phyloP scores from a whole-genome alignment of 2,113 vertebrate genomes.

The Morone chrysops region DNA sequence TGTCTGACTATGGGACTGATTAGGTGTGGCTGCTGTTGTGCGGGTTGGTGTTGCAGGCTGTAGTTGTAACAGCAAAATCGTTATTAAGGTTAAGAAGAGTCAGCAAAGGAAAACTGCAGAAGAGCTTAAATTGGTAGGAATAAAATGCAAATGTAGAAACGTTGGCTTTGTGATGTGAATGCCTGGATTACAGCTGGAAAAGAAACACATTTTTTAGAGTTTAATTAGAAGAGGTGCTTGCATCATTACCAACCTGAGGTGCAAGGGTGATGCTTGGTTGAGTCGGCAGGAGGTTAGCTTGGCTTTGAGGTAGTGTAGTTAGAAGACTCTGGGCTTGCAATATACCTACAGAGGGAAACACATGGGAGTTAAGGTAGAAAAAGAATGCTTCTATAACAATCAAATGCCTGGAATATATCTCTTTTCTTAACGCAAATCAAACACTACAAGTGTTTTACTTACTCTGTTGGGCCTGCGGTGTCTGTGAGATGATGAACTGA shows the following conservation, averaged over 20 bases:
- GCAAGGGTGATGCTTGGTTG: conserved; percentile 98
- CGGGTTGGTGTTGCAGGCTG: conserved; percentile 98
- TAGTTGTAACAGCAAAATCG: conserved; percentile 32
- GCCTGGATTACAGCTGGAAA: conserved; percentile 1
- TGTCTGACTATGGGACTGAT: conserved; percentile 95
- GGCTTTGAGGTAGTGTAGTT: conserved; percentile 99
- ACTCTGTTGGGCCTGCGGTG: conserved; percentile 96
- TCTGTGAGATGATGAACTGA: conserved; percentile 99
- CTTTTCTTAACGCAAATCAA: neutral
- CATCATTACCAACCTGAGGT: conserved; percentile 89
- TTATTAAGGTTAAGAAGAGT: neutral
- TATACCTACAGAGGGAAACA: conserved; percentile 85
- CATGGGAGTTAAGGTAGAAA: conserved; percentile 6
- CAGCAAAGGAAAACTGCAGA: neutral
- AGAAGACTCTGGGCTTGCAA: conserved; percentile 98
- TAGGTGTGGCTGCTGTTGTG: conserved; percentile 95
- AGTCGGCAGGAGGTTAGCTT: conserved; percentile 99
- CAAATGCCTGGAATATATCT: neutral
- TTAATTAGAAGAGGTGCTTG: neutral
- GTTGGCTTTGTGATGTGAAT: neutral
- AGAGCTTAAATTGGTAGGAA: neutral
- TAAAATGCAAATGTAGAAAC: neutral
- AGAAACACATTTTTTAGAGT: neutral
- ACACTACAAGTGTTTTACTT: conserved; percentile 48
- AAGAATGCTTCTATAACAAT: neutral